Percentiles rank a stretch among this genome's conserved stretches.
phyloP scores from a whole-genome alignment of 2,113 vertebrate species.

The Butorides virescens region DNA sequence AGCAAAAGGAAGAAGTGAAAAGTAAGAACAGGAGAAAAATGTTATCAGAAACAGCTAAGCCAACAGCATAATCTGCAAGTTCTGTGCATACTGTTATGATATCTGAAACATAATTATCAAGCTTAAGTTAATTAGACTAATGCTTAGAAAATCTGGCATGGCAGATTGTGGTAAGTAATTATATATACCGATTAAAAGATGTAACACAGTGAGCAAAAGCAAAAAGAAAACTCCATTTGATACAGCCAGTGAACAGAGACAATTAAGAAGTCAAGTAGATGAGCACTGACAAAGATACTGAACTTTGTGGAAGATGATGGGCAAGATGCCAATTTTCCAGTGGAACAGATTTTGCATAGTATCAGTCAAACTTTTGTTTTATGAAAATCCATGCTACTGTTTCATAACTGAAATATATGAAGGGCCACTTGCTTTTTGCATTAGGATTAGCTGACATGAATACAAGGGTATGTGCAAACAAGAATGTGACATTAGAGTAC shows the following conservation, averaged over 20 bases:
- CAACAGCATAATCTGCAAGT: conserved; percentile 55
- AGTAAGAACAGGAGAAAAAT: conserved; percentile 36
- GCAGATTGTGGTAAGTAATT: conserved; percentile 82
- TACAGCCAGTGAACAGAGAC: conserved; percentile 19
- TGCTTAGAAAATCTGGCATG: conserved; percentile 80
- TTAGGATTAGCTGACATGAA: neutral
- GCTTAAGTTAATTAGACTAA: conserved; percentile 85
- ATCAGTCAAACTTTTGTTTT: conserved; percentile 58
- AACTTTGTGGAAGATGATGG: conserved; percentile 20
- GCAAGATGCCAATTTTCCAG: neutral
- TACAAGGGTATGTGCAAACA: conserved; percentile 32
- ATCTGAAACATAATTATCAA: conserved; percentile 77
- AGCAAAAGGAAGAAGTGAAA: conserved; percentile 1
- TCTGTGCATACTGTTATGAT: conserved; percentile 57
- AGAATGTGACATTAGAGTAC: conserved; percentile 30
- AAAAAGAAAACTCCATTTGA: conserved; percentile 62
- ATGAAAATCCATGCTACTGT: conserved; percentile 23
- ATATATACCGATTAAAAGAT: conserved; percentile 80
- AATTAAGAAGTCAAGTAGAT: conserved; percentile 61
- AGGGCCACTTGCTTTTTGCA: neutral
- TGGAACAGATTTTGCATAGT: conserved; percentile 34
- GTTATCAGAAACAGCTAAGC: conserved; percentile 61
- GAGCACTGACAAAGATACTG: conserved; percentile 20
- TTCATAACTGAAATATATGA: neutral
- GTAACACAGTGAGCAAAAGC: conserved; percentile 64